Conservation (phyloP, 2,113 vertebrate genomes). For the Notiomystis cincta region DNA sequence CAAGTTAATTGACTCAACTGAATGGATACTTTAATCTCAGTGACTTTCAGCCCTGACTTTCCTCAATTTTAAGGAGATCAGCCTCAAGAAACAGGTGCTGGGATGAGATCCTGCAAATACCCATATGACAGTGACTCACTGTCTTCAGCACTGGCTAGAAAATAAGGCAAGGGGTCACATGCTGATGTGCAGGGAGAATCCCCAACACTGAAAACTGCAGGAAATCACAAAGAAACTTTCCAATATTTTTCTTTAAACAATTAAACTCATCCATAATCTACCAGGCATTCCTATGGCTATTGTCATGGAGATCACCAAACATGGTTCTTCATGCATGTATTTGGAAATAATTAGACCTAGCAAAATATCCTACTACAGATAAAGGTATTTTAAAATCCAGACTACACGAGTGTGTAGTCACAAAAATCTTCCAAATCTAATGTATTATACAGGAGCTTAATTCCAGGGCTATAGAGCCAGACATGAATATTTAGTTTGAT, state of each 20-base stretch:
- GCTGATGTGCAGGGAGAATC: background rate
- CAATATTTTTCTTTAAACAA: background rate
- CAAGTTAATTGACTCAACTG: background rate
- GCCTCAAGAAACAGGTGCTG: background rate
- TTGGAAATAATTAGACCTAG: background rate
- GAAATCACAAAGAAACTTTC: background rate
- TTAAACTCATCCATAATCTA: background rate
- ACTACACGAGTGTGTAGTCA: background rate
- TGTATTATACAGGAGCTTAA: background rate
- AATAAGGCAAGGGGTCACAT: background rate
- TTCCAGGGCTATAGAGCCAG: background rate
- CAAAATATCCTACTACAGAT: background rate
- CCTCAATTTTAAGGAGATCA: background rate
- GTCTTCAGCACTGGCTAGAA: background rate
- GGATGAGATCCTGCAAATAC: background rate
- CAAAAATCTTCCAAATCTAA: background rate
- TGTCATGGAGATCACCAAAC: background rate
- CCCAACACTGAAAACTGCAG: background rate
- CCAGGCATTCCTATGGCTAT: background rate
- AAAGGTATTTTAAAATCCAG: background rate
- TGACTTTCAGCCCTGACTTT: background rate
- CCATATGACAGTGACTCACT: background rate
- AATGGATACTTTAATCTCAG: background rate
- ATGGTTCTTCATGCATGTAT: background rate
- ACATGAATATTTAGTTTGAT: background rate